Evolutionary conservation across 92 coral and sea anemone genomes (phyloP), one percentile per base, ranked within the genome.

Genomic region (Parazoanthus darwini): DNA sequence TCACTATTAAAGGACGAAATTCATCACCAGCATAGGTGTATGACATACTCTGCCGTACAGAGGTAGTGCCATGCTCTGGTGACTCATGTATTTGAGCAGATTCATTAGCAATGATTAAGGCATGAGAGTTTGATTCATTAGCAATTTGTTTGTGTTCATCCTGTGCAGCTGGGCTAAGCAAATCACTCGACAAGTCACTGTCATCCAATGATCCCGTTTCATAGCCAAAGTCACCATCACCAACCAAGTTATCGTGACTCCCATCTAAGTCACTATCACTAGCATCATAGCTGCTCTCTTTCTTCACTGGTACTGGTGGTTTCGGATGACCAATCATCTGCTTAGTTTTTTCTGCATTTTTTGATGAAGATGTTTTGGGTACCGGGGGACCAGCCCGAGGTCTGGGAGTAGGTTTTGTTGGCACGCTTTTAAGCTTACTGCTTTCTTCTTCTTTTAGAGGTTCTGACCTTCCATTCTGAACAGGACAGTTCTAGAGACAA

Each of bases 161-260:
- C 68, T 86, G 90, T 77, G 92, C 96, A 6, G 93, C 91, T 0
- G 98, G 98, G 80, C 98, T 94, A n/a, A 82, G 86, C 56, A 91
- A 91, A 44, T 94, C 98, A 74, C 94, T 90, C 0, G 98, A 94
- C 33, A 89, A 91, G 85, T 94, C 98, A 90, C 95, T 91, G 66
- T 93, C 98, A 82, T 94, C 98, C 79, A 91, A 91, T 10, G 98
- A 93, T 0, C 96, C 98, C 48, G 98, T 93, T 85, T 93, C 98
- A 36, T 95, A 95, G 33, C 98, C 98, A 82, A 90, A 85, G 39
- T 94, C 98, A 72, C 95, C 96, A 68, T 95, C 96, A 58, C 91
- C 89, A 77, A 91, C 92, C 82, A 95, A 68, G 85, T 93, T 89
- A 26, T 92, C 98, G 36, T 82, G 86, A 66, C 96, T 94, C 26